Conservation (phyloP, 2,797 vertebrate species). For the Gymnoscopelus microlampas region DNA sequence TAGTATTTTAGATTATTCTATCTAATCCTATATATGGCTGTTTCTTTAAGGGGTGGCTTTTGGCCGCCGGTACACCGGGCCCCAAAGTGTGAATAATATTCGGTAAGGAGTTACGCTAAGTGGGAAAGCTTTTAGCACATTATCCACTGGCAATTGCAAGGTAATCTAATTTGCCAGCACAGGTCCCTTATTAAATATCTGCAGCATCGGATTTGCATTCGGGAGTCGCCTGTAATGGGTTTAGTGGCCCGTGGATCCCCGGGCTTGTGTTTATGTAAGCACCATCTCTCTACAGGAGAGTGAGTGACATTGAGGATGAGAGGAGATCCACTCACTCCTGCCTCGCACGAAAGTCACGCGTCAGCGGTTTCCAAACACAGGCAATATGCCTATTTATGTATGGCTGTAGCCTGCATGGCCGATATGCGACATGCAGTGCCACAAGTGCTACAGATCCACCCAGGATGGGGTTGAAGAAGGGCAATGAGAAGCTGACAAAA, state of each 20-base stretch:
- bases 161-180: constrained; percentile 89
- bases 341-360: constrained; percentile 41
- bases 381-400: constrained; percentile 19
- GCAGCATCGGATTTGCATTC: constrained; percentile 88
- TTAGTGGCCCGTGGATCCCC: constrained; percentile 79
- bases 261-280: constrained; percentile 63
- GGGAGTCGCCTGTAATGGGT: constrained; percentile 85
- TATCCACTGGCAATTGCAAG: constrained; percentile 90
- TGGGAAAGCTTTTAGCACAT: constrained; percentile 97
- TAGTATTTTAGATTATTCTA: too few species aligned
- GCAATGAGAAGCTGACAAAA: background rate
- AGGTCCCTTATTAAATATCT: constrained; percentile 90
- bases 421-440: constrained; percentile 23
- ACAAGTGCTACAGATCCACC: constrained; percentile 25
- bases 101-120: constrained; percentile 86
- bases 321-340: constrained; percentile 54
- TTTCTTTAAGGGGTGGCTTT: constrained; percentile 69
- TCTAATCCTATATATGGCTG: constrained; percentile 20
- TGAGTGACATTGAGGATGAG: constrained; percentile 87
- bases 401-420: too few species aligned
- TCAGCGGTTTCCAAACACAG: constrained; percentile 51
- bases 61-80: constrained; percentile 63
- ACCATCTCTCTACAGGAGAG: constrained; percentile 58
- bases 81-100: constrained; percentile 92
- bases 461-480: background rate